Evolutionary conservation across 2,888 invertebrate species (phyloP).

Genomic region (Phyllotreta striolata): DNA sequence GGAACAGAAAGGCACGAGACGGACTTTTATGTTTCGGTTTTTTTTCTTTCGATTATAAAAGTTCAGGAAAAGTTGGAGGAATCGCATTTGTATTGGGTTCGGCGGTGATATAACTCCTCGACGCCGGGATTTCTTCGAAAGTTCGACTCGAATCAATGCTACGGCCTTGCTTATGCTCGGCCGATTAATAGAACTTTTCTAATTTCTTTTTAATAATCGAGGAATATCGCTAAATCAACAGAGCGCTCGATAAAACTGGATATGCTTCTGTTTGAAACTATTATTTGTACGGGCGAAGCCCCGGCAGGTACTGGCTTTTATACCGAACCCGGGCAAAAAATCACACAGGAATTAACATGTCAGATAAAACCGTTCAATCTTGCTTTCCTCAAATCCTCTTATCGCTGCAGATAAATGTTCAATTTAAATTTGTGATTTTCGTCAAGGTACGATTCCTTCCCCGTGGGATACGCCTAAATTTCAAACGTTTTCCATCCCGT

Average conservation of each 20-base stretch:
- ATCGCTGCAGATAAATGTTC: constrained; percentile 33
- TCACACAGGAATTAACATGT: constrained; percentile 33
- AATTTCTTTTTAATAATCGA: neutral
- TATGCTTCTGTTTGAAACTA: too few relatives aligned
- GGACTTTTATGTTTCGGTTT: constrained; percentile 15
- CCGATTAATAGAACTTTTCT: constrained; percentile 7
- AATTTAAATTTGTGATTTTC: constrained; percentile 36
- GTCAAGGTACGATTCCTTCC: constrained; percentile 26
- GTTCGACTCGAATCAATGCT: constrained; percentile 5
- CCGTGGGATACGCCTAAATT: constrained; percentile 17
- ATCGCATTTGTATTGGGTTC: constrained; percentile 19
- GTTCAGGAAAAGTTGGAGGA: constrained; percentile 7
- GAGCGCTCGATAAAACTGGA: too few relatives aligned
- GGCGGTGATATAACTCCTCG: constrained; percentile 5
- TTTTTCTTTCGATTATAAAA: constrained; percentile 19
- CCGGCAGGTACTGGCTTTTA: constrained; percentile 13
- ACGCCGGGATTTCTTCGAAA: constrained; percentile 1
- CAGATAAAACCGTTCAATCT: constrained; percentile 35
- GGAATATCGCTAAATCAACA: too few relatives aligned
- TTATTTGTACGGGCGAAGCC: too few relatives aligned
- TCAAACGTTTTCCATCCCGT: constrained; percentile 22
- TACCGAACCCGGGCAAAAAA: constrained; percentile 19
- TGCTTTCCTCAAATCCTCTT: constrained; percentile 33
- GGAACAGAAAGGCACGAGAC: constrained; percentile 9
- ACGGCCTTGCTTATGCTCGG: neutral